phyloP scores from a whole-genome alignment of 2,888 invertebrate genomes.

The Pristionchus exspectatus region DNA sequence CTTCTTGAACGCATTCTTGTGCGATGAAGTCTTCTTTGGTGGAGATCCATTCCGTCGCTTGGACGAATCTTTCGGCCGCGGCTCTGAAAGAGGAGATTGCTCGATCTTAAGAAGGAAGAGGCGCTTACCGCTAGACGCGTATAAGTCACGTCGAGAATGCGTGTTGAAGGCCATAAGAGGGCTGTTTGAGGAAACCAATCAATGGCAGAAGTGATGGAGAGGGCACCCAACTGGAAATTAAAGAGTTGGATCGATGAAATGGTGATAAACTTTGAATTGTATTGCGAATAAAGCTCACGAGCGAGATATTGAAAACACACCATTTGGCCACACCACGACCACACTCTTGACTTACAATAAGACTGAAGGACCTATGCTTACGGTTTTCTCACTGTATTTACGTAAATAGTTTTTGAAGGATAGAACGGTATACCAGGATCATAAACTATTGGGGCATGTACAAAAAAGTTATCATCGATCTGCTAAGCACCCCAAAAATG shows the following conservation, averaged over 20 bases:
- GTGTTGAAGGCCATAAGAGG: not conserved
- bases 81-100: not conserved
- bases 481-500: no score
- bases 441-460: no score
- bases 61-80: not conserved
- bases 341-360: conserved; percentile 4
- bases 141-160: conserved; percentile 10
- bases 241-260: not conserved
- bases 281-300: not conserved
- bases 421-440: no score
- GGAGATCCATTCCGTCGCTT: not conserved
- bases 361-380: not conserved
- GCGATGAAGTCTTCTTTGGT: not conserved
- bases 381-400: no score
- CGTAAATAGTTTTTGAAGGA: no score
- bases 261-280: not conserved
- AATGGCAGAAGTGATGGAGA: no score
- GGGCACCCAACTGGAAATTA: not conserved
- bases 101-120: not conserved
- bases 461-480: no score
- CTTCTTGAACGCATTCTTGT: not conserved
- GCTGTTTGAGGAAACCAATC: not conserved
- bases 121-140: not conserved
- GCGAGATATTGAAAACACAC: not conserved
- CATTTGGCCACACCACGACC: conserved; percentile 9